Evolutionary conservation across 2,797 vertebrate genomes (phyloP).

Genomic region (Rallus crepitans): DNA sequence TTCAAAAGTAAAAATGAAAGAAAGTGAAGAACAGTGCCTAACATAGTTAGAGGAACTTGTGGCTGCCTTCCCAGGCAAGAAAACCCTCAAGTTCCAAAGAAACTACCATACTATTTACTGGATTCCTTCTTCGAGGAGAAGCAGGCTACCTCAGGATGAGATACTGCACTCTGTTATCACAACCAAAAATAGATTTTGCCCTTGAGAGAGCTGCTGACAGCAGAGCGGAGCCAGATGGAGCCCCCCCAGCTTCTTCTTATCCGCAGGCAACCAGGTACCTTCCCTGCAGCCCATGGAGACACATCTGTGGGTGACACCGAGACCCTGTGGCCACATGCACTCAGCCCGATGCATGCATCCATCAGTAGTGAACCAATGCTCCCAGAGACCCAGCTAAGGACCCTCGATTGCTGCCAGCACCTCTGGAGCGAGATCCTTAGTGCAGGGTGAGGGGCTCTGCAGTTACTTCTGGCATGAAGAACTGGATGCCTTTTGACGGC

Average conservation of each 20-base stretch:
- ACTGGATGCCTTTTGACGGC: background rate
- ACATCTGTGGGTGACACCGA: background rate
- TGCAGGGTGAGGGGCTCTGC: background rate
- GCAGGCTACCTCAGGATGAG: background rate
- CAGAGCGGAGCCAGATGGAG: background rate
- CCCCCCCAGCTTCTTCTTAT: background rate
- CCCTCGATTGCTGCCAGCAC: background rate
- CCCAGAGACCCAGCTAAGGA: accelerated
- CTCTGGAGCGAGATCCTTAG: background rate
- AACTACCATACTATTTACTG: background rate
- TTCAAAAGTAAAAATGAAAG: background rate
- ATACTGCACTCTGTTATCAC: background rate
- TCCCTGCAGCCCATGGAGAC: background rate
- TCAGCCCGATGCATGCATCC: accelerated
- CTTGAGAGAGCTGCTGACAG: background rate
- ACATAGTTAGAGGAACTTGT: background rate
- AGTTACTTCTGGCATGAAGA: background rate
- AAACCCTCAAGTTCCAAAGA: background rate
- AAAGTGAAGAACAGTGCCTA: background rate
- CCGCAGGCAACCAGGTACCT: background rate
- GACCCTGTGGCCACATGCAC: accelerated
- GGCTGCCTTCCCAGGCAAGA: background rate
- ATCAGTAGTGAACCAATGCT: background rate
- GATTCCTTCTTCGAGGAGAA: background rate
- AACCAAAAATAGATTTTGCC: background rate